These are phyloP conservation scores for Tanytarsus gracilentus DNA, from an alignment of 2,888 invertebrate genomes.

Conservation along the genomic window DNA sequence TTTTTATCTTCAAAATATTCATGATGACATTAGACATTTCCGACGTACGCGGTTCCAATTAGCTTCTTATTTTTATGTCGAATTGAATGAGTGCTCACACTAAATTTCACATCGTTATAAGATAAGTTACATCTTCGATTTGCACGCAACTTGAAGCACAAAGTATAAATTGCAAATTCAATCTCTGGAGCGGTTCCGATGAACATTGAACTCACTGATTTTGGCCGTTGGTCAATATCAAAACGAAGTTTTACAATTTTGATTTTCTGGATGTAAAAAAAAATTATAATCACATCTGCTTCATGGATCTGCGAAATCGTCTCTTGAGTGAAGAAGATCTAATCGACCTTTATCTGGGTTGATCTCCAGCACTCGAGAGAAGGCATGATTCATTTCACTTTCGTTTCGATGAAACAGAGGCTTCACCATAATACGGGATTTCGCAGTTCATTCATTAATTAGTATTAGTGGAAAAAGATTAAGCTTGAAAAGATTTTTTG, in stretches of 20 bases:
- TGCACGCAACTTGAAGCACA: slow-evolving; percentile 71
- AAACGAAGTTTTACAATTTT: slow-evolving; percentile 63
- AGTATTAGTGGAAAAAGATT: too few species aligned
- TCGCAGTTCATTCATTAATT: too few species aligned
- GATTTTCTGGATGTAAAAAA: slow-evolving; percentile 59
- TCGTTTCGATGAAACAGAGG: too few species aligned
- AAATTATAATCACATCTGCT: slow-evolving; percentile 20
- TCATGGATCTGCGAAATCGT: too few species aligned
- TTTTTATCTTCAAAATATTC: not conserved
- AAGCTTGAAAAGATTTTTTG: too few species aligned
- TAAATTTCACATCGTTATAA: slow-evolving; percentile 59
- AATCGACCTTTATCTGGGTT: too few species aligned
- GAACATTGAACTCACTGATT: slow-evolving; percentile 70
- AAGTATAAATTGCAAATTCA: slow-evolving; percentile 80
- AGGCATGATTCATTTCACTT: too few species aligned
- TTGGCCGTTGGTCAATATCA: slow-evolving; percentile 58
- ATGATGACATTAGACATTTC: not conserved
- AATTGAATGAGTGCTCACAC: slow-evolving; percentile 64
- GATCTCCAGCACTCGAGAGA: too few species aligned
- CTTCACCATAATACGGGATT: too few species aligned
- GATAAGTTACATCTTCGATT: slow-evolving; percentile 65
- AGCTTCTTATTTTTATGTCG: slow-evolving; percentile 66
- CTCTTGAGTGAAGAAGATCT: too few species aligned
- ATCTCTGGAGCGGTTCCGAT: slow-evolving; percentile 84
- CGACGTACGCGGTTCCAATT: slow-evolving; percentile 67